Percentiles rank a stretch among this genome's conserved stretches.
Conservation (phyloP, 1,140 invertebrate genomes). For the Trichonephila inaurata region DNA sequence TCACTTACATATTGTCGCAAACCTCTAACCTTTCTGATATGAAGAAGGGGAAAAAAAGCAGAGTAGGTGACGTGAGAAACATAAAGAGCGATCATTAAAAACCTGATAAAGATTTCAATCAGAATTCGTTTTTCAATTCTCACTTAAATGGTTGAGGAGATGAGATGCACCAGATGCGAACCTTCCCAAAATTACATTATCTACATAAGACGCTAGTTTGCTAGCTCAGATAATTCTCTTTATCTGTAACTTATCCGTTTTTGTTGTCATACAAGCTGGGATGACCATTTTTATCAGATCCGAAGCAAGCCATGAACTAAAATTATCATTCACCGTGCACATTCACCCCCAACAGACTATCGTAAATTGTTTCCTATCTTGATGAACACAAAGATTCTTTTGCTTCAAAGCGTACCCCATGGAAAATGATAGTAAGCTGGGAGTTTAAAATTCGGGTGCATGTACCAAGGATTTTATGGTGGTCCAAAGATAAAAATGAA, state of each 20-base stretch:
- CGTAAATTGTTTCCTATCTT: neutral
- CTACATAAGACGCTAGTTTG: neutral
- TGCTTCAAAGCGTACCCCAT: neutral
- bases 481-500: neutral
- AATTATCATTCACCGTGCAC: slow-evolving; percentile 1
- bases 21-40: too few species aligned
- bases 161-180: too few species aligned
- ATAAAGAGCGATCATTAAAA: neutral
- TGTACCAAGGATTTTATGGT: neutral
- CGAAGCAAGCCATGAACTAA: neutral
- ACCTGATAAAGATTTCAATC: neutral
- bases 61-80: neutral
- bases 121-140: neutral
- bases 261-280: slow-evolving; percentile 2
- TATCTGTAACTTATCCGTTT: neutral
- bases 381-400: neutral
- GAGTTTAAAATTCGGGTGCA: neutral
- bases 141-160: neutral
- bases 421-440: neutral
- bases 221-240: neutral
- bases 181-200: neutral
- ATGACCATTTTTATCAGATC: slow-evolving; percentile 11
- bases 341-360: neutral
- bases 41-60: neutral
- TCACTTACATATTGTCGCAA: too few species aligned